A percentile compares a stretch with the other conserved stretches of the same genome.
phyloP scores from a whole-genome alignment of 2,888 invertebrate species.

The Andrena haemorrhoa region DNA sequence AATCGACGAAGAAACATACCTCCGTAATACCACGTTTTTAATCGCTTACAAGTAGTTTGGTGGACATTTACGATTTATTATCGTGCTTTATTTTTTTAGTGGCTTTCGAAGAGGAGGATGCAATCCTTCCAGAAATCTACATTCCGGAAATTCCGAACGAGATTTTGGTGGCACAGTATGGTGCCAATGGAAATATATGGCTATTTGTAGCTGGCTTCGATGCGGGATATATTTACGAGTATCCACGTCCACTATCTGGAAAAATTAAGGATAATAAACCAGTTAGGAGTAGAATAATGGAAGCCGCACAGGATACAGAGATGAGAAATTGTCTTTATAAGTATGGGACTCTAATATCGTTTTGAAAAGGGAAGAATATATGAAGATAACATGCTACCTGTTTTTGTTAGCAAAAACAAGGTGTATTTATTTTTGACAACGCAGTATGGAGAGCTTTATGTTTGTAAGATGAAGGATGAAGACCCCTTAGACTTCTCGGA shows the following conservation, averaged over 20 bases:
- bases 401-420: conserved; percentile 75
- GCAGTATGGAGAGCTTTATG: conserved; percentile 87
- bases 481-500: conserved; percentile 87
- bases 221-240: conserved; percentile 89
- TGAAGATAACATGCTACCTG: background rate
- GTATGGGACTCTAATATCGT: conserved; percentile 80
- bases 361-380: background rate
- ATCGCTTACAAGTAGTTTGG: background rate
- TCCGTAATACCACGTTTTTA: conserved; percentile 85
- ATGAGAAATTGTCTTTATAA: conserved; percentile 86
- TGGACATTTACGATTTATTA: background rate
- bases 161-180: conserved; percentile 87
- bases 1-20: conserved; percentile 87
- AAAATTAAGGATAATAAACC: conserved; percentile 84
- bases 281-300: conserved; percentile 84
- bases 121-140: conserved; percentile 85
- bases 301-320: conserved; percentile 87
- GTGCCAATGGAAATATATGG: conserved; percentile 86
- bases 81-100: conserved; percentile 76
- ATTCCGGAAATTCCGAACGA: conserved; percentile 87
- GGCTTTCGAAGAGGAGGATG: conserved; percentile 87
- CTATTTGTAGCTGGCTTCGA: conserved; percentile 89
- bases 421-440: conserved; percentile 87
- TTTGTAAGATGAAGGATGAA: conserved; percentile 85
- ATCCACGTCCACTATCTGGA: conserved; percentile 73